Percentiles rank a stretch among this genome's conserved stretches.
phyloP scores from a whole-genome alignment of 2,797 vertebrate species.

The Chromobotia macracanthus region DNA sequence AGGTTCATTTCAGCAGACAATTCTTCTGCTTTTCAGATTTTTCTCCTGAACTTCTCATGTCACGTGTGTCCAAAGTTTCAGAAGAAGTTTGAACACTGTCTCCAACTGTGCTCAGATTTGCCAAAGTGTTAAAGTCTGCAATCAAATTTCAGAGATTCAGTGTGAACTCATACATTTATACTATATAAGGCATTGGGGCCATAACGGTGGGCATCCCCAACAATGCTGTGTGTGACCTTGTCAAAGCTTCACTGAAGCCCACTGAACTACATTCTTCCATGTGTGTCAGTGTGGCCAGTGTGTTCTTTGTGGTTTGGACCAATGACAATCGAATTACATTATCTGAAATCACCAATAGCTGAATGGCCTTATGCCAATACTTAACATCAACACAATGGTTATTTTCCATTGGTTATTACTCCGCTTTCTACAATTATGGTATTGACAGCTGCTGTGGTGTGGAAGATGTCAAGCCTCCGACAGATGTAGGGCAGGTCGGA shows the following conservation, averaged over 20 bases:
- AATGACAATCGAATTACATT: constrained; percentile 59
- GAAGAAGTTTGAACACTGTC: not conserved
- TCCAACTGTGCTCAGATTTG: not conserved
- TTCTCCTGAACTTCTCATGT: too few relatives aligned
- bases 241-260: not conserved
- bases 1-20: too few relatives aligned
- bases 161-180: too few relatives aligned
- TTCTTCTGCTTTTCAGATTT: too few relatives aligned
- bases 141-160: too few relatives aligned
- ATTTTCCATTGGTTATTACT: constrained; percentile 12
- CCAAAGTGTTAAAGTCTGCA: too few relatives aligned
- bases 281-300: constrained; percentile 2
- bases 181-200: too few relatives aligned
- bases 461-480: constrained; percentile 39
- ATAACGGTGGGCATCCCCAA: constrained; percentile 10
- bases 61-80: not conserved
- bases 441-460: constrained; percentile 44
- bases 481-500: constrained; percentile 9
- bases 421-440: constrained; percentile 9
- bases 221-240: constrained; percentile 5
- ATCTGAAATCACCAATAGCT: constrained; percentile 47
- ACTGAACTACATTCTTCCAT: constrained; percentile 30
- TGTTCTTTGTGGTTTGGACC: constrained; percentile 27
- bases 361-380: constrained; percentile 46
- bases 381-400: constrained; percentile 41